These are phyloP conservation scores for Sinocyclocheilus rhinocerous DNA, from an alignment of 2,113 vertebrate species.

Conservation along the genomic window DNA sequence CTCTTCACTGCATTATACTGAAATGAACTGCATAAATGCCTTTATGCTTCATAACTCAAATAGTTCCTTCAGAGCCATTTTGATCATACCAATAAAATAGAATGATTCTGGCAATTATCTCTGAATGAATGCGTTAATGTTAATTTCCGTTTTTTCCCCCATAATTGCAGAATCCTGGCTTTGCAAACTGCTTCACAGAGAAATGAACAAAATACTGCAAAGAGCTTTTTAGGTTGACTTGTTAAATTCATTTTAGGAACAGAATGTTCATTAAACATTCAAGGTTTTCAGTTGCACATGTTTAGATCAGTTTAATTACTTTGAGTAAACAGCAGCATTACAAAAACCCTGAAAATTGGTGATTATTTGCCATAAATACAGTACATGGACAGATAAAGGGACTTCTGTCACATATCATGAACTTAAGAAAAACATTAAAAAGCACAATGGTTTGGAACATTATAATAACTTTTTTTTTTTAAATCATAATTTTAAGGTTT, in stretches of 20 bases:
- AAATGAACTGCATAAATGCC: not conserved
- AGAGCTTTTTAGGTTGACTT: conserved; percentile 1
- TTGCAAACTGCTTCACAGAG: conserved; percentile 10
- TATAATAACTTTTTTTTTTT: too few species aligned
- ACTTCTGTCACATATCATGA: not conserved
- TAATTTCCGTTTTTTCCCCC: conserved; percentile 54
- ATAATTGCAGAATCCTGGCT: conserved; percentile 41
- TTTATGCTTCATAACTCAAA: conserved; percentile 45
- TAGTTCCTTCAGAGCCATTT: conserved; percentile 51
- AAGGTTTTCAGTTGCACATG: not conserved
- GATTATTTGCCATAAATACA: not conserved
- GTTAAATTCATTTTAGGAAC: conserved; percentile 8
- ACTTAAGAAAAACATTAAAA: too few species aligned
- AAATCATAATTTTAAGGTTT: too few species aligned
- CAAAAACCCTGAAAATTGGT: not conserved
- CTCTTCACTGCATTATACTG: not conserved
- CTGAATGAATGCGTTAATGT: conserved; percentile 56
- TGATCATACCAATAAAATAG: conserved; percentile 56
- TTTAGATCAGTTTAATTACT: conserved; percentile 20
- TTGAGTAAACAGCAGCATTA: not conserved
- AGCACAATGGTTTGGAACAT: too few species aligned
- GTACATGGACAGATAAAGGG: not conserved
- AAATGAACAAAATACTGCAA: not conserved
- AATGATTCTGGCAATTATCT: conserved; percentile 55
- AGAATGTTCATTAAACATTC: conserved; percentile 18